These are phyloP conservation scores for Solenodon paradoxus DNA, from an alignment of 2,113 vertebrate genomes.

Conservation along the genomic window DNA sequence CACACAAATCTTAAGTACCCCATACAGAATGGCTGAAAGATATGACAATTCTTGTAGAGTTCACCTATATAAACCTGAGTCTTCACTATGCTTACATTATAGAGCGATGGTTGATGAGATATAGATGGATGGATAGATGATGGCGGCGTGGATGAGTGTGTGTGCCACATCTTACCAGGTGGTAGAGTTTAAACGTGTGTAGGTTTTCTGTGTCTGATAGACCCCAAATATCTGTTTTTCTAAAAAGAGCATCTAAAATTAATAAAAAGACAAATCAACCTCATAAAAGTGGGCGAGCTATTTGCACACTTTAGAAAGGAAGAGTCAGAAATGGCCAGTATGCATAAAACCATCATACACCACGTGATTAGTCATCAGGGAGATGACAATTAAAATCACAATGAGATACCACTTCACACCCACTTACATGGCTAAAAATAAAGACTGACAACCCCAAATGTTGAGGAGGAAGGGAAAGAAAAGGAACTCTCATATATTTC, in stretches of 20 bases:
- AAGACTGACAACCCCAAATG: slow-evolving; percentile 33
- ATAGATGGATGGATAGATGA: too few relatives aligned
- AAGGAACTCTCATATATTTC: slow-evolving; percentile 41
- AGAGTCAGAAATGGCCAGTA: slow-evolving; percentile 6
- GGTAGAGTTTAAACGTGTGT: neutral
- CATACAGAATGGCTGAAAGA: too few relatives aligned
- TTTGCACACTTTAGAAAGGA: slow-evolving; percentile 7
- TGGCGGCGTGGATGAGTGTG: too few relatives aligned
- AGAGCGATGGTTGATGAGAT: too few relatives aligned
- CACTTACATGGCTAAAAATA: slow-evolving; percentile 56
- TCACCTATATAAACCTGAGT: too few relatives aligned
- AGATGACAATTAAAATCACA: slow-evolving; percentile 51
- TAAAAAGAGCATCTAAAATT: neutral
- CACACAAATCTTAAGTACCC: too few relatives aligned
- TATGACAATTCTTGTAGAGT: too few relatives aligned
- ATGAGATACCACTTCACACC: slow-evolving; percentile 36
- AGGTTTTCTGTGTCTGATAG: slow-evolving; percentile 2
- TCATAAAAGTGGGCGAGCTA: neutral
- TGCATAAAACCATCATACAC: slow-evolving; percentile 28
- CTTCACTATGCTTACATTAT: too few relatives aligned
- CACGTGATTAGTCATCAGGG: slow-evolving; percentile 46
- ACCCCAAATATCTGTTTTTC: neutral
- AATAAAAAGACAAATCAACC: slow-evolving; percentile 1
- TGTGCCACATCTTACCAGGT: neutral
- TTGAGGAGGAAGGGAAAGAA: slow-evolving; percentile 28